Evolutionary conservation across 2,113 vertebrate species (phyloP).

Genomic region (Anoura caudifer): DNA sequence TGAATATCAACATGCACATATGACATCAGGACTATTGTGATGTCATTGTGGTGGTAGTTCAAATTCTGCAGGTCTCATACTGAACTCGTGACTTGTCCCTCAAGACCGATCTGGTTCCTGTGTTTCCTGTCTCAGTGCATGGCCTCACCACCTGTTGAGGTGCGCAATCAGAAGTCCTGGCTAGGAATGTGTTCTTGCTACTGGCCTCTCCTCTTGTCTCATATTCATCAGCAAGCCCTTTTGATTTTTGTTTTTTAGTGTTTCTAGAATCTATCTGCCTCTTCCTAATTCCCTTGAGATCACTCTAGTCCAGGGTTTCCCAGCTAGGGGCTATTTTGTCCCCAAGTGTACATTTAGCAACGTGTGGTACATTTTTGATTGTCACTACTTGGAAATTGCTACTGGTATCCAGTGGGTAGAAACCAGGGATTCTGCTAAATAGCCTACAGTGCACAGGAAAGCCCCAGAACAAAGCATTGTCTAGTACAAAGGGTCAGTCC

Average conservation of each 20-base stretch:
- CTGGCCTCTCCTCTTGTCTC: not conserved
- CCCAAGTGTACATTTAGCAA: not conserved
- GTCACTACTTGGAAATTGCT: not conserved
- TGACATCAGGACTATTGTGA: not conserved
- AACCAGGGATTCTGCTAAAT: not conserved
- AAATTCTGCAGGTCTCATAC: not conserved
- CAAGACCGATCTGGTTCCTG: not conserved
- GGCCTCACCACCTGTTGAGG: not conserved
- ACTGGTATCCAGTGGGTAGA: not conserved
- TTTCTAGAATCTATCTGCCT: not conserved
- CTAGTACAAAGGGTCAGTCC: not conserved
- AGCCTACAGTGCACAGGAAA: not conserved
- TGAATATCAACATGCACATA: not conserved
- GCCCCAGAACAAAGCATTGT: not conserved
- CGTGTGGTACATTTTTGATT: not conserved
- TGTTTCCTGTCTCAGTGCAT: not conserved
- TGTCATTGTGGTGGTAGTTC: not conserved
- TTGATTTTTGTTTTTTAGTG: not conserved
- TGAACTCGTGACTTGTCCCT: not conserved
- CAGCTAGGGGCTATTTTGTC: not conserved
- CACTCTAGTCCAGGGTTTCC: not conserved
- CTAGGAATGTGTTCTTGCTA: not conserved
- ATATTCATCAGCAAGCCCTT: not conserved
- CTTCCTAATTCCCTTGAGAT: not conserved
- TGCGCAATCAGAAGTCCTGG: not conserved